phyloP scores from a whole-genome alignment of 92 coral and sea anemone species.

The Phenganax subtilis region DNA sequence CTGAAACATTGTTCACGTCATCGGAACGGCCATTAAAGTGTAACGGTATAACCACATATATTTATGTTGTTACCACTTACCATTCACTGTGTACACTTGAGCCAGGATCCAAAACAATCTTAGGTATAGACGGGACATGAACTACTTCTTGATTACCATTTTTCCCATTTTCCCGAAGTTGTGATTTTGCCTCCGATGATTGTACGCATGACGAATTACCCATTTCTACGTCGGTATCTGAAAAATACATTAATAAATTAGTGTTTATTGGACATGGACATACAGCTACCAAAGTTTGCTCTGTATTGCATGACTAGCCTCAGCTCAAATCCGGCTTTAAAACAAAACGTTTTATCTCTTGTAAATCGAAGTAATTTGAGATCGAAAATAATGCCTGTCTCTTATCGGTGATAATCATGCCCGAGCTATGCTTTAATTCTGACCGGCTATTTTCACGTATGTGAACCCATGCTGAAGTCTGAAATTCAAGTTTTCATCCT shows the following conservation, averaged over 20 bases:
- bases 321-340: too few relatives aligned
- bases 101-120: slow-evolving; percentile 28
- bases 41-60: not conserved
- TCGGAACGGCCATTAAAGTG: not conserved
- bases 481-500: too few relatives aligned
- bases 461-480: too few relatives aligned
- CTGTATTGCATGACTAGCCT: too few relatives aligned
- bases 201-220: slow-evolving; percentile 28
- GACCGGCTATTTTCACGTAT: too few relatives aligned
- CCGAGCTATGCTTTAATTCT: too few relatives aligned
- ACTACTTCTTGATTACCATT: not conserved
- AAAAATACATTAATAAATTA: not conserved
- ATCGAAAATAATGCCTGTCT: too few relatives aligned
- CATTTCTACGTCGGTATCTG: slow-evolving; percentile 30
- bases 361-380: too few relatives aligned
- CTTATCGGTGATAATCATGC: too few relatives aligned
- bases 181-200: not conserved
- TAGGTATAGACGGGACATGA: slow-evolving; percentile 13
- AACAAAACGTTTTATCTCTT: too few relatives aligned
- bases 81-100: slow-evolving; percentile 27
- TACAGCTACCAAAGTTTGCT: too few relatives aligned
- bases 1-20: not conserved
- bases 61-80: not conserved
- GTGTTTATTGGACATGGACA: not conserved
- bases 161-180: not conserved